Conservation (phyloP, 2,888 invertebrate species). For the Acanthosepion pharaonis region DNA sequence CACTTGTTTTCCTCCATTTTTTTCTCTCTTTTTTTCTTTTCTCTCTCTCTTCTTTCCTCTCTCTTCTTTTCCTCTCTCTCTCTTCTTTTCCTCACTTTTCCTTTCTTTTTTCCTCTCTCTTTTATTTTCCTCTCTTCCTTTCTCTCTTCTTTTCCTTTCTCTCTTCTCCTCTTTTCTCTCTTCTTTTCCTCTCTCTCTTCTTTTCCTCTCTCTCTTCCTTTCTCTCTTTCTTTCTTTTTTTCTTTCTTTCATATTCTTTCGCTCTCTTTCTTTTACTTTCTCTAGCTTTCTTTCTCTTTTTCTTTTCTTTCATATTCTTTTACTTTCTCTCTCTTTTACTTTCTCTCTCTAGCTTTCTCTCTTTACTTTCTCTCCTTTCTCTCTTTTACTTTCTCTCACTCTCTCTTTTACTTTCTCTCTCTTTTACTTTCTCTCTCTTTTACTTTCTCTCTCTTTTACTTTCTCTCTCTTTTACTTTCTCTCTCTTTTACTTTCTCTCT, state of each 20-base stretch:
- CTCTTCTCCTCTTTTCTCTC: not conserved
- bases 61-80: not conserved
- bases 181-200: not conserved
- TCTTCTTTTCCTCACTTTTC: fast-evolving
- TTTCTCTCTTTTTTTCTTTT: not conserved
- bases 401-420: too few relatives aligned
- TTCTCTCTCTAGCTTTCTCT: too few relatives aligned
- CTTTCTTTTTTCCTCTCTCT: fast-evolving
- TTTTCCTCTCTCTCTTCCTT: not conserved
- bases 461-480: too few relatives aligned
- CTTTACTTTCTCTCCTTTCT: too few relatives aligned
- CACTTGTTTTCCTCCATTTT: not conserved
- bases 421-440: too few relatives aligned
- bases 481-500: too few relatives aligned
- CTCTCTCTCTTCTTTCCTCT: not conserved
- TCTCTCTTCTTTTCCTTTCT: not conserved
- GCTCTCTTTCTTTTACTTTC: not conserved
- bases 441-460: too few relatives aligned
- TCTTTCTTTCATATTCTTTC: not conserved
- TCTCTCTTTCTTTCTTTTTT: not conserved
- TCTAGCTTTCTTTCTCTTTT: not conserved
- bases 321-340: too few relatives aligned
- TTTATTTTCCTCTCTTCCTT: not conserved
- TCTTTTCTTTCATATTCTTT: not conserved
- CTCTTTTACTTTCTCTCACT: too few relatives aligned